Evolutionary conservation across 2,888 invertebrate species (phyloP), one percentile per base, ranked within the genome.

Genomic region (Scelioninae gen. 1): DNA sequence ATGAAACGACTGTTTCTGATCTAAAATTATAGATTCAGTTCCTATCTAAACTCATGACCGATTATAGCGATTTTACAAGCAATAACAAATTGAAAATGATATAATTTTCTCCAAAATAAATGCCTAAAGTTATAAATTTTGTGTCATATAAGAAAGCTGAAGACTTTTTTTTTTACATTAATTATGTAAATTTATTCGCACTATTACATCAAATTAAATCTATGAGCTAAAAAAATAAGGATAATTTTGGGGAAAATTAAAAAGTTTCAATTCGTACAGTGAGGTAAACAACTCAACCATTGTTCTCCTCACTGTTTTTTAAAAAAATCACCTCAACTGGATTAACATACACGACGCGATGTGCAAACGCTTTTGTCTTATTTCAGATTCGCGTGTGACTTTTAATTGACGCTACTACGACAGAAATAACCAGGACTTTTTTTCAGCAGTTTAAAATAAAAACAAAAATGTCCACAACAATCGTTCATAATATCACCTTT

Each of bases 351-450:
- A 71, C 38, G 32, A 53, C 15, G 38, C 23, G 34, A 45, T 29
- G 55, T 29, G 8, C 51, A 10, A 69, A 77, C 45, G 45, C 38
- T 63, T 63, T 63, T 62, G 66, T 31, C 38, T 60, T 38, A 13
- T 45, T 45, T 32, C 34, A 62, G 29, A 51, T 16, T 23, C 15
- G 53, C 51, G 45, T 51, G 29, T 58, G 40, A 23, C n/a, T n/a
- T 60, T 47, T 62, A 77, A 77, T 77, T 77, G 69, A 77, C 69
- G 77, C 77, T 38, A 55, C 8, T 76, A 47, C 15, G n/a, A 56
- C 32, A 9, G 56, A 29, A 29, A 47, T 45, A 34, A 34, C 34
- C 8, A 45, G n/a, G 31, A 13, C 15, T 63, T 53, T 31, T 34
- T 8, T 34, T 9, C 38, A 43, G 49, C 15, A n/a, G 23, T 55